These are phyloP conservation scores for Orussus abietinus DNA, from an alignment of 1,140 invertebrate species.

Conservation along the genomic window DNA sequence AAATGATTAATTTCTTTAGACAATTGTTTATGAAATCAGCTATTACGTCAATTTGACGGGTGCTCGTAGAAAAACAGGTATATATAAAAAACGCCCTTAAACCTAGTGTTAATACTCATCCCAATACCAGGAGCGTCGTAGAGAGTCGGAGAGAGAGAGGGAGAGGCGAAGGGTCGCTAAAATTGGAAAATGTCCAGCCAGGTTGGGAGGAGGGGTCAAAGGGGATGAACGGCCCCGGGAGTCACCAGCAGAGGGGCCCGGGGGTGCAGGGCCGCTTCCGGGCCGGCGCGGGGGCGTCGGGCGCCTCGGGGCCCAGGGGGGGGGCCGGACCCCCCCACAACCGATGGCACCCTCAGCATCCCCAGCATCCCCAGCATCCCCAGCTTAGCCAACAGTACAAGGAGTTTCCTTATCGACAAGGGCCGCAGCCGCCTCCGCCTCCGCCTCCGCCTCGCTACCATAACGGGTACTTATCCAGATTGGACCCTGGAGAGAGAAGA, in stretches of 20 bases:
- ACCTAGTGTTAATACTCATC: too few species aligned
- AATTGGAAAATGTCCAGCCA: not conserved
- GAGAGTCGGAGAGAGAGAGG: slow-evolving; percentile 10
- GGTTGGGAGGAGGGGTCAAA: slow-evolving; percentile 18
- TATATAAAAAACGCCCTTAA: too few species aligned
- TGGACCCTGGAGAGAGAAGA: too few species aligned
- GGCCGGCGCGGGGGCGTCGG: slow-evolving; percentile 14
- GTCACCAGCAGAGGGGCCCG: slow-evolving; percentile 44
- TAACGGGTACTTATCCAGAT: slow-evolving; percentile 35
- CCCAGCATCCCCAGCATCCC: slow-evolving; percentile 31
- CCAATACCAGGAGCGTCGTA: too few species aligned
- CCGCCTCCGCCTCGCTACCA: slow-evolving; percentile 34
- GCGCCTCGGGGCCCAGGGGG: slow-evolving; percentile 22
- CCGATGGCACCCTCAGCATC: slow-evolving; percentile 25
- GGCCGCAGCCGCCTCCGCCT: slow-evolving; percentile 32
- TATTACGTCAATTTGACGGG: too few species aligned
- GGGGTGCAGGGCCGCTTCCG: slow-evolving; percentile 45
- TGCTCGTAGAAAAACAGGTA: too few species aligned
- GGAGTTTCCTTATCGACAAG: slow-evolving; percentile 49
- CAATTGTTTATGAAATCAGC: too few species aligned
- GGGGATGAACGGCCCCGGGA: slow-evolving; percentile 42
- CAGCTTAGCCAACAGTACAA: slow-evolving; percentile 43
- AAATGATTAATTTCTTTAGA: too few species aligned
- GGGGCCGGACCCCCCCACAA: slow-evolving; percentile 41
- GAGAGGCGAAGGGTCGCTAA: slow-evolving; percentile 2